phyloP scores from a whole-genome alignment of 2,113 vertebrate genomes.

The Syngnathus floridae region DNA sequence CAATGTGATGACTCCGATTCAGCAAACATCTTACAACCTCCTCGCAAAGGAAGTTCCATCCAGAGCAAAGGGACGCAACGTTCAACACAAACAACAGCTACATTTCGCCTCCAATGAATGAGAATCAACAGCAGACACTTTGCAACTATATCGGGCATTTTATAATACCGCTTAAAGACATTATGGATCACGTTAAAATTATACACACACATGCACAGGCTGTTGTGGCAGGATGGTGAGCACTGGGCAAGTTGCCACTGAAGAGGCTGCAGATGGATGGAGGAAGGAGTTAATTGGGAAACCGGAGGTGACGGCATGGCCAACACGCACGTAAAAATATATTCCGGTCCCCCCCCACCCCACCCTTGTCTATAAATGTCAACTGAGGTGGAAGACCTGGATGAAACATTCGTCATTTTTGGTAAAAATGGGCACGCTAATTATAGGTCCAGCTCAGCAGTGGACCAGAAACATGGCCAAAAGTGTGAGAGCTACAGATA shows the following conservation, averaged over 20 bases:
- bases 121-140: conserved; percentile 8
- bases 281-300: conserved; percentile 48
- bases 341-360: conserved; percentile 59
- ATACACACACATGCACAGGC: conserved; percentile 15
- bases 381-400: conserved; percentile 39
- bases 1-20: background rate
- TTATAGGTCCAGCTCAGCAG: conserved; percentile 59
- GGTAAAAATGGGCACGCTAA: conserved; percentile 59
- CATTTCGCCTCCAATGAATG: conserved; percentile 11
- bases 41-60: conserved; percentile 1
- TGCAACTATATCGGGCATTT: conserved; percentile 28
- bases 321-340: conserved; percentile 48
- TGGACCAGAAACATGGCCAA: conserved; percentile 66
- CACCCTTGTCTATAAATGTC: conserved; percentile 56
- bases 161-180: conserved; percentile 16
- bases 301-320: conserved; percentile 44
- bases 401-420: conserved; percentile 52
- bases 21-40: conserved; percentile 4
- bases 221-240: conserved; percentile 35
- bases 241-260: conserved; percentile 31
- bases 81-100: conserved; percentile 23
- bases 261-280: conserved; percentile 26
- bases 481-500: conserved; percentile 64
- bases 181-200: conserved; percentile 28
- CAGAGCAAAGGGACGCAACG: background rate